Conservation (phyloP, 2,888 invertebrate species). For the Baronia brevicornis region DNA sequence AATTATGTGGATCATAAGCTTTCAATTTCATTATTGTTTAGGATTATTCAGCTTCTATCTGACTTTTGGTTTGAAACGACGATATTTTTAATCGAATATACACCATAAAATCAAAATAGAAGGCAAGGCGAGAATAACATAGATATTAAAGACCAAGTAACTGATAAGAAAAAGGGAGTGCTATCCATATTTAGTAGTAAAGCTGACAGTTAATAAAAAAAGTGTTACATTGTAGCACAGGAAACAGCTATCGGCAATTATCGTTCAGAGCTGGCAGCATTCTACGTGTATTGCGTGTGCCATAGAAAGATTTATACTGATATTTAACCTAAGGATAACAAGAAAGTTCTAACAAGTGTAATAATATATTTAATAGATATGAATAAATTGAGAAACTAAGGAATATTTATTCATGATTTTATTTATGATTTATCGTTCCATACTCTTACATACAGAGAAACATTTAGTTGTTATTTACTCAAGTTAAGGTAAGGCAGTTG, state of each 20-base stretch:
- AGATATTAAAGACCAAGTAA: constrained; percentile 1
- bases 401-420: no score
- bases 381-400: no score
- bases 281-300: constrained; percentile 29
- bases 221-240: constrained; percentile 55
- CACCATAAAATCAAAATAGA: not conserved
- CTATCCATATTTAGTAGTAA: constrained; percentile 2
- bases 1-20: no score
- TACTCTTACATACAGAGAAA: no score
- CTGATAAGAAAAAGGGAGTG: not conserved
- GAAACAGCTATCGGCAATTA: constrained; percentile 66
- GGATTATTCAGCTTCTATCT: no score
- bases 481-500: no score
- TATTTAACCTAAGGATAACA: constrained; percentile 26
- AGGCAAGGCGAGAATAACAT: constrained; percentile 5
- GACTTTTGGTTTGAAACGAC: no score
- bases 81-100: no score
- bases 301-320: constrained; percentile 42
- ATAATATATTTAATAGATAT: constrained; percentile 15
- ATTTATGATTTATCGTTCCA: no score
- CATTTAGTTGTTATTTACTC: no score
- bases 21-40: no score
- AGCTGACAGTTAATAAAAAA: constrained; percentile 46
- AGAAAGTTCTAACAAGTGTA: constrained; percentile 29
- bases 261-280: constrained; percentile 37